A percentile compares a stretch with the other conserved stretches of the same genome.
Conservation (phyloP, 2,113 vertebrate genomes). For the Strix uralensis region DNA sequence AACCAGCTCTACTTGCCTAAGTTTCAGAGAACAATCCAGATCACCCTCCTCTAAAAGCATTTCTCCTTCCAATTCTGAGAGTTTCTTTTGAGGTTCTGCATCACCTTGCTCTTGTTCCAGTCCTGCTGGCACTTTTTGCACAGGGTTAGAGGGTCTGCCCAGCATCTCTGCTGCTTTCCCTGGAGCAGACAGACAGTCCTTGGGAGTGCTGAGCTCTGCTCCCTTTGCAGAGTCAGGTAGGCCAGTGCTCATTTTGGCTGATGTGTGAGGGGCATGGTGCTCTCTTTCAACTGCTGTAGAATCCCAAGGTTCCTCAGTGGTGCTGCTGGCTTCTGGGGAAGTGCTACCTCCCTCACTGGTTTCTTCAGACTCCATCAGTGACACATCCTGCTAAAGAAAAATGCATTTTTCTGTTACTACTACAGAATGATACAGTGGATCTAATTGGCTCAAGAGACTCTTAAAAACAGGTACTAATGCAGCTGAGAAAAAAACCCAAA, state of each 20-base stretch:
- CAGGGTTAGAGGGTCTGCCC: background rate
- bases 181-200: background rate
- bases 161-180: conserved; percentile 3
- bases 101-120: background rate
- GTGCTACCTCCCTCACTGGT: background rate
- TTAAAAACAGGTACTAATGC: background rate
- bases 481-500: background rate
- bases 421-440: background rate
- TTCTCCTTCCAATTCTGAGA: background rate
- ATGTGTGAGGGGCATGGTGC: background rate
- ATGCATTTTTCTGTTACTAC: background rate
- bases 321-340: background rate
- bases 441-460: background rate
- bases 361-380: conserved; percentile 71
- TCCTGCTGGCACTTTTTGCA: background rate
- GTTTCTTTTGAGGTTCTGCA: background rate
- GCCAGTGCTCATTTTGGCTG: conserved; percentile 12
- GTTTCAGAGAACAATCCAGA: background rate
- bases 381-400: conserved; percentile 50
- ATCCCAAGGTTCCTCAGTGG: background rate
- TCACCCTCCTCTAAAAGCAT: background rate
- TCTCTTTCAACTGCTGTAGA: background rate
- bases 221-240: background rate
- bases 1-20: background rate
- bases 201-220: background rate